phyloP scores from a whole-genome alignment of 2,113 vertebrate genomes.

The cat (Felis catus) region DNA sequence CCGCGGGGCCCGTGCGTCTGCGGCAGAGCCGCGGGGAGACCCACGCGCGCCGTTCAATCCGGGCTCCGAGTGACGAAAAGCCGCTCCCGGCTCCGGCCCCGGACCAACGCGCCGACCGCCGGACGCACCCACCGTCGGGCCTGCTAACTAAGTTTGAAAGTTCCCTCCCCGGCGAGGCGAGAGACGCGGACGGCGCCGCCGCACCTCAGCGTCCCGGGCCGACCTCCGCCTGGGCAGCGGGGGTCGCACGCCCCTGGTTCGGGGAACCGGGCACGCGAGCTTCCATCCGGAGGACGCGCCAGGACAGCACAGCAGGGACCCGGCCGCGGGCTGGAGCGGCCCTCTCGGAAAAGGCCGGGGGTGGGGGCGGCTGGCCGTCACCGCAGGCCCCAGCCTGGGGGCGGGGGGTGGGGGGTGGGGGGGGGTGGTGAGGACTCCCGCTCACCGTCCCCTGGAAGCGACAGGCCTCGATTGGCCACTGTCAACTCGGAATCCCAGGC shows the following conservation, averaged over 20 bases:
- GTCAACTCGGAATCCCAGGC: slow-evolving; percentile 16
- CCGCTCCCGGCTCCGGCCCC: slow-evolving; percentile 19
- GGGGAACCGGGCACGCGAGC: background rate
- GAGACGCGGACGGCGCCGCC: background rate
- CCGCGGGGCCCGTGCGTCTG: slow-evolving; percentile 56
- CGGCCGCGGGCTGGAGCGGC: background rate
- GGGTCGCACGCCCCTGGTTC: background rate
- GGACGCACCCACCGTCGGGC: background rate
- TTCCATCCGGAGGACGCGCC: background rate
- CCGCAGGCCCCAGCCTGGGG: background rate
- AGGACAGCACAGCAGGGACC: background rate
- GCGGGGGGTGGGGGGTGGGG: no score
- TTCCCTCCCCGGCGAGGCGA: slow-evolving; percentile 68
- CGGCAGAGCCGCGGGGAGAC: slow-evolving; percentile 40
- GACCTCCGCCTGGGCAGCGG: background rate
- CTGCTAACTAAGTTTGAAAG: slow-evolving; percentile 80
- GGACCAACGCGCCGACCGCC: slow-evolving; percentile 1
- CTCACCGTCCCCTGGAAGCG: background rate
- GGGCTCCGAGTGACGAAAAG: slow-evolving; percentile 76
- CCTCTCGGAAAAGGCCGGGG: background rate
- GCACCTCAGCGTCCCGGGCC: background rate
- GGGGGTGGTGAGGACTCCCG: background rate
- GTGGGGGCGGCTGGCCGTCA: background rate
- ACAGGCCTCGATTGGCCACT: background rate
- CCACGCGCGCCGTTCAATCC: slow-evolving; percentile 73